Conservation (phyloP, 2,113 vertebrate genomes). For the Thalassoma bifasciatum region DNA sequence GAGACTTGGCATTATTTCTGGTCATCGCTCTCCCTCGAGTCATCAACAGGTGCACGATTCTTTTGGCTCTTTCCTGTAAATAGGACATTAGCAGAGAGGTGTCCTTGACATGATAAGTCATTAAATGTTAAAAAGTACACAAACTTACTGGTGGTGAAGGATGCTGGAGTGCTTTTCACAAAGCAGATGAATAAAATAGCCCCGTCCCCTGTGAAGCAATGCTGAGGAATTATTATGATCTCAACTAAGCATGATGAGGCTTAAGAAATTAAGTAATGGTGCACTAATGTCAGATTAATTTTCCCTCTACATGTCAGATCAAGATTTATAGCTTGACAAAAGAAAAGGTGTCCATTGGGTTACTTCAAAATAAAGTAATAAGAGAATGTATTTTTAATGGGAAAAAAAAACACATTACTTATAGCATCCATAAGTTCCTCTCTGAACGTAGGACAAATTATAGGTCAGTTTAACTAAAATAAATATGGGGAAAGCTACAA, state of each 20-base stretch:
- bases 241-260: background rate
- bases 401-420: background rate
- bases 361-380: background rate
- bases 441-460: slow-evolving; percentile 4
- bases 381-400: background rate
- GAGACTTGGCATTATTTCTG: slow-evolving; percentile 42
- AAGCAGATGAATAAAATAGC: slow-evolving; percentile 15
- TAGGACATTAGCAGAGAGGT: slow-evolving; percentile 63
- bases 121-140: slow-evolving; percentile 65
- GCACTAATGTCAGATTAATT: background rate
- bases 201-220: background rate
- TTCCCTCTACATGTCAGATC: background rate
- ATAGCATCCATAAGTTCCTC: background rate
- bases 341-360: background rate
- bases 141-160: slow-evolving; percentile 32
- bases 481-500: slow-evolving; percentile 27
- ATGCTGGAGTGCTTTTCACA: slow-evolving; percentile 37
- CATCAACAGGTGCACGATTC: slow-evolving; percentile 63
- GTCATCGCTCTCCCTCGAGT: slow-evolving; percentile 67
- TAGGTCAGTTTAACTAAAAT: background rate
- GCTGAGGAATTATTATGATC: background rate
- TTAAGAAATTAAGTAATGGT: background rate
- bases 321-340: background rate
- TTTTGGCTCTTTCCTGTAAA: slow-evolving; percentile 73
- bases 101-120: slow-evolving; percentile 64